Conservation (phyloP, 2,888 invertebrate species). For the Torymus texanus region DNA sequence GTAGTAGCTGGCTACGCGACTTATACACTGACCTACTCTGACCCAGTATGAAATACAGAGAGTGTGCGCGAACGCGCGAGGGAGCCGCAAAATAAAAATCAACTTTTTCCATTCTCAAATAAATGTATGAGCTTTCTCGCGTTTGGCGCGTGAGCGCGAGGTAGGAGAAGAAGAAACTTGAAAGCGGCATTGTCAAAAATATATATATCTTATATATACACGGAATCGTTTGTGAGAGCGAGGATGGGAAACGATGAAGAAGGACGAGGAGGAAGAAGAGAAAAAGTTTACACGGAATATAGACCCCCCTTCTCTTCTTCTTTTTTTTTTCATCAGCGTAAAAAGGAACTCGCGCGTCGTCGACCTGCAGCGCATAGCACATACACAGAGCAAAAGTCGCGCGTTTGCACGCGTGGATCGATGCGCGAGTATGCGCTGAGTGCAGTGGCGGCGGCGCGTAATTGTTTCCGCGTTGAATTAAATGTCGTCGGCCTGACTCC, state of each 20-base stretch:
- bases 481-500: background rate
- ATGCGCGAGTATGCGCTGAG: no score
- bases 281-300: background rate
- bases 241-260: background rate
- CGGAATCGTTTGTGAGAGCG: background rate
- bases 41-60: background rate
- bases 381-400: no score
- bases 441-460: slow-evolving; percentile 15
- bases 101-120: slow-evolving; percentile 33
- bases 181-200: slow-evolving; percentile 25
- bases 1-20: background rate
- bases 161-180: background rate
- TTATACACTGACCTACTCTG: slow-evolving; percentile 35
- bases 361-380: background rate
- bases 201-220: slow-evolving; percentile 18
- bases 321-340: slow-evolving; percentile 36
- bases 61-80: background rate
- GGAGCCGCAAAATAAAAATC: slow-evolving; percentile 41
- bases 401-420: no score
- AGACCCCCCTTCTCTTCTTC: background rate
- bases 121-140: background rate
- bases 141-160: background rate
- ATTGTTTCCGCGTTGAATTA: slow-evolving; percentile 53
- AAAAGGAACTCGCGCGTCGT: slow-evolving; percentile 25
- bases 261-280: background rate